phyloP scores from a whole-genome alignment of 2,797 vertebrate genomes.

The Sebastes umbrosus region DNA sequence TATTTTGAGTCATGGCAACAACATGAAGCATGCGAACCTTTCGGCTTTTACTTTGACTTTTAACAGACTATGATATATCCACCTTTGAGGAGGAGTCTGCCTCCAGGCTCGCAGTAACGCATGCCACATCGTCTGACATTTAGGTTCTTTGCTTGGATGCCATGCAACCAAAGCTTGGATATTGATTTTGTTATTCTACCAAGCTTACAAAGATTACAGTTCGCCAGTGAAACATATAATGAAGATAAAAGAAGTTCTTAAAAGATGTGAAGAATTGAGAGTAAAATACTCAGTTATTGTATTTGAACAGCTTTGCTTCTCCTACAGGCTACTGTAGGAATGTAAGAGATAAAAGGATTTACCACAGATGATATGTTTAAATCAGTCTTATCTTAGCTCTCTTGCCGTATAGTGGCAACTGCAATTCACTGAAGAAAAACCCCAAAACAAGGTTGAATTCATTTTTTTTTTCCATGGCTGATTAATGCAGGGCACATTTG shows the following conservation, averaged over 20 bases:
- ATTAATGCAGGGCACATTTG: conserved; percentile 50
- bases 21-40: conserved; percentile 36
- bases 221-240: not conserved
- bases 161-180: not conserved
- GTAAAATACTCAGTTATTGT: not conserved
- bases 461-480: conserved; percentile 11
- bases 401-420: not conserved
- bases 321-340: too few relatives aligned
- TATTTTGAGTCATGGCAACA: not conserved
- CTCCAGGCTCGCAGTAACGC: conserved; percentile 29
- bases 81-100: conserved; percentile 38
- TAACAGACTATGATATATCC: conserved; percentile 27
- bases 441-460: conserved; percentile 20
- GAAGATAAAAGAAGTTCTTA: not conserved
- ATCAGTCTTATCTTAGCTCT: not conserved
- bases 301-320: not conserved
- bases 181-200: conserved; percentile 13
- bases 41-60: conserved; percentile 60
- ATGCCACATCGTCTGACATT: conserved; percentile 56
- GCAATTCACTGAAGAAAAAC: not conserved
- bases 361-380: not conserved
- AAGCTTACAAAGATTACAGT: not conserved
- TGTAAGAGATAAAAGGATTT: not conserved
- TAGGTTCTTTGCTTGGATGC: conserved; percentile 14
- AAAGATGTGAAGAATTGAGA: not conserved